Conservation (phyloP, 2,113 vertebrate genomes). For the Notothenia coriiceps region DNA sequence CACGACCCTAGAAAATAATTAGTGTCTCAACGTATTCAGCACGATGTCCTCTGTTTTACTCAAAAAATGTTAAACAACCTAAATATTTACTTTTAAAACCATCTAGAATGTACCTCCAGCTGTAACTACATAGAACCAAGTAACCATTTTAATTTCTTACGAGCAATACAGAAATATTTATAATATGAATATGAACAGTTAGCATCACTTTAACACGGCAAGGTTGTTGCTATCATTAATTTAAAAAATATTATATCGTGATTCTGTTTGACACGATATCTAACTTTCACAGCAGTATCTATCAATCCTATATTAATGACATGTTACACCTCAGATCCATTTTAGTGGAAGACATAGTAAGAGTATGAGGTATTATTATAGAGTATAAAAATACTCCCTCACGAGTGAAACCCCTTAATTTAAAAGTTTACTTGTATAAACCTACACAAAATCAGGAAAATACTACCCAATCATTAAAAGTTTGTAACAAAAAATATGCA, state of each 20-base stretch:
- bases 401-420: background rate
- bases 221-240: background rate
- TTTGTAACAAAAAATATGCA: background rate
- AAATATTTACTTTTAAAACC: slow-evolving; percentile 33
- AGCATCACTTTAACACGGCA: background rate
- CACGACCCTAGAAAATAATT: slow-evolving; percentile 56
- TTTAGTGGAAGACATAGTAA: background rate
- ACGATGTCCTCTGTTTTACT: slow-evolving; percentile 9
- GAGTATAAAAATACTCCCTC: background rate
- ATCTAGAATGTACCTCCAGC: background rate
- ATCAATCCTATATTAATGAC: background rate
- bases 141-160: background rate
- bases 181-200: background rate
- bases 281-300: background rate
- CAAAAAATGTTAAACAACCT: slow-evolving; percentile 1
- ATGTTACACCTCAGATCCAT: background rate
- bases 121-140: slow-evolving; percentile 1
- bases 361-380: background rate
- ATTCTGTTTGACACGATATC: background rate
- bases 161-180: background rate
- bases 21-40: slow-evolving; percentile 21
- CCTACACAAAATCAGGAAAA: background rate
- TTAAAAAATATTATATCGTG: background rate
- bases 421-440: background rate
- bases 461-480: no score